phyloP scores from a whole-genome alignment of 2,888 invertebrate species.

The Platycheirus rosarum region DNA sequence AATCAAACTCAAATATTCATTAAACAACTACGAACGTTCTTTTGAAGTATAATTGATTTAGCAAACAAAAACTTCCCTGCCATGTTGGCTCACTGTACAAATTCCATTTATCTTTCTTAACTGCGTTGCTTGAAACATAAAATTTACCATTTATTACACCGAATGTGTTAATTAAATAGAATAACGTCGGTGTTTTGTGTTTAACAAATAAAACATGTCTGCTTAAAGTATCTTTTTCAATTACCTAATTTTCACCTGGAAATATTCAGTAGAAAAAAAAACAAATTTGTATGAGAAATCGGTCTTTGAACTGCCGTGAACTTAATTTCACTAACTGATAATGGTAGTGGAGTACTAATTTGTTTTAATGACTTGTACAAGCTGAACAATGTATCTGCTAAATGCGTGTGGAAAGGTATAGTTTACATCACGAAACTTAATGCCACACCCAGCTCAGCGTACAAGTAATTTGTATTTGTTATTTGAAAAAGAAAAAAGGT shows the following conservation, averaged over 20 bases:
- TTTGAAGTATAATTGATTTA: no score
- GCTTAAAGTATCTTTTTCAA: background rate
- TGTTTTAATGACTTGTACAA: constrained; percentile 51
- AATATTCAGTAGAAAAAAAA: constrained; percentile 2
- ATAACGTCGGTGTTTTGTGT: constrained; percentile 32
- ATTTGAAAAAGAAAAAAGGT: constrained; percentile 10
- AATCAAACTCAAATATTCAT: no score
- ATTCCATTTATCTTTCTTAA: no score
- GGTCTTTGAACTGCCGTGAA: constrained; percentile 62
- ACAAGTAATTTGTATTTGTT: no score
- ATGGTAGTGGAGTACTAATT: constrained; percentile 53
- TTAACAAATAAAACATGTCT: background rate
- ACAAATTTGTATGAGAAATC: constrained; percentile 43
- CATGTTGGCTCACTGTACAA: no score
- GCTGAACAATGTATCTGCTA: constrained; percentile 23
- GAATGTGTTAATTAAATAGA: constrained; percentile 44
- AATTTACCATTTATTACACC: constrained; percentile 27
- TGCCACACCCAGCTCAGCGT: constrained; percentile 35
- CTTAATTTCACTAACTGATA: constrained; percentile 6
- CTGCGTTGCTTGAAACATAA: no score
- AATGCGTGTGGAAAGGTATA: no score
- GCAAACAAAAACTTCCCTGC: no score
- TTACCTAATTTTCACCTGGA: background rate
- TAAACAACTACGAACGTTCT: no score
- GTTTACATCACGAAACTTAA: constrained; percentile 24